phyloP scores from a whole-genome alignment of 2,113 vertebrate species.

The Uria aalge region DNA sequence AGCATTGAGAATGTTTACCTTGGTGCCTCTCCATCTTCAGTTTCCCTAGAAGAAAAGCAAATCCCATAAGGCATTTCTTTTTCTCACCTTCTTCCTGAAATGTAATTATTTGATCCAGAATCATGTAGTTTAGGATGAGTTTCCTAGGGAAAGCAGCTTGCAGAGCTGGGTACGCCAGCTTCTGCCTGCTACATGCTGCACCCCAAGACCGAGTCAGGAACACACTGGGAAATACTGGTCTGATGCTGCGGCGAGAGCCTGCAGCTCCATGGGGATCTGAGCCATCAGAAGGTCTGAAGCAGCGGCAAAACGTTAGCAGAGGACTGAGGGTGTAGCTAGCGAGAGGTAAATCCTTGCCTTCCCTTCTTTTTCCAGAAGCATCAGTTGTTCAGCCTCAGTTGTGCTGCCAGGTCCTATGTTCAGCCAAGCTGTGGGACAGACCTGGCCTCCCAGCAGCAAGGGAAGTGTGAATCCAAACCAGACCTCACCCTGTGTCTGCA shows the following conservation, averaged over 20 bases:
- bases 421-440: neutral
- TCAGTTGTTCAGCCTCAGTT: neutral
- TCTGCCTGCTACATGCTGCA: neutral
- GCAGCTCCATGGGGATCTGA: neutral
- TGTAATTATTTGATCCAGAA: neutral
- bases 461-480: neutral
- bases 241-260: neutral
- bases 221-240: neutral
- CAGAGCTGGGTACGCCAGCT: neutral
- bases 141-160: neutral
- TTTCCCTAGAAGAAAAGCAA: neutral
- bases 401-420: neutral
- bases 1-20: neutral
- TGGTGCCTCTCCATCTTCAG: neutral
- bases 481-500: neutral
- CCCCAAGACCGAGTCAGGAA: neutral
- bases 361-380: neutral
- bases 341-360: neutral
- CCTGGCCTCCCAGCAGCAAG: neutral
- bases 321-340: neutral
- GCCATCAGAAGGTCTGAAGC: neutral
- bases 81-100: neutral
- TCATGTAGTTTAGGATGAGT: neutral
- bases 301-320: neutral
- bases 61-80: neutral